A percentile compares a stretch with the other conserved stretches of the same genome.
phyloP scores from a whole-genome alignment of 2,113 vertebrate species.

The Calidris pygmaea region DNA sequence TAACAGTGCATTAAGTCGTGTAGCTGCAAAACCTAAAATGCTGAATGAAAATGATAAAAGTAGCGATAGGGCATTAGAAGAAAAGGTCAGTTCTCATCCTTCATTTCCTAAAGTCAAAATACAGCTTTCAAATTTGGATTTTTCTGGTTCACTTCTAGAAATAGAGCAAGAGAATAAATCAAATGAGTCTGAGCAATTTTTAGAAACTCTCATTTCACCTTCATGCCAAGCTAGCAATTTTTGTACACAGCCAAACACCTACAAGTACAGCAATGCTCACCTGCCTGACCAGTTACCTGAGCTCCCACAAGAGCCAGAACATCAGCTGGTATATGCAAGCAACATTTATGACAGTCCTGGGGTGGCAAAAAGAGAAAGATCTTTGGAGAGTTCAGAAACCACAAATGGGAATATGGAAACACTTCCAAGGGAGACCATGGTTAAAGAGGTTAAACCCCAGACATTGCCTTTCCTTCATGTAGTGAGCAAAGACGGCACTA shows the following conservation, averaged over 20 bases:
- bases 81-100: slow-evolving; percentile 22
- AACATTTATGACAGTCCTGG: background rate
- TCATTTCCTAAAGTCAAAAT: slow-evolving; percentile 61
- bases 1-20: background rate
- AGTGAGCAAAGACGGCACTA: slow-evolving; percentile 84
- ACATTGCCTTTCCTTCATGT: slow-evolving; percentile 81
- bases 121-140: slow-evolving; percentile 57
- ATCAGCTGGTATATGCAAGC: background rate
- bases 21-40: slow-evolving; percentile 45
- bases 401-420: background rate
- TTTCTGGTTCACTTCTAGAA: slow-evolving; percentile 27
- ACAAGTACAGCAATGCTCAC: slow-evolving; percentile 43
- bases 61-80: slow-evolving; percentile 36
- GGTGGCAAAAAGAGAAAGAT: background rate
- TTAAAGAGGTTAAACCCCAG: slow-evolving; percentile 55
- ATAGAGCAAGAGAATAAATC: slow-evolving; percentile 16
- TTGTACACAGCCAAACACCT: slow-evolving; percentile 8
- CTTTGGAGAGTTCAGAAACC: slow-evolving; percentile 22
- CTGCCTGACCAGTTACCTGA: slow-evolving; percentile 38
- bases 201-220: slow-evolving; percentile 37
- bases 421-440: background rate
- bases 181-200: slow-evolving; percentile 20
- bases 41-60: slow-evolving; percentile 58
- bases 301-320: slow-evolving; percentile 6
- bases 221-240: slow-evolving; percentile 28